A percentile compares a stretch with the other conserved stretches of the same genome.
phyloP scores from a whole-genome alignment of 2,797 vertebrate genomes.

The Tiaroga cobitis region DNA sequence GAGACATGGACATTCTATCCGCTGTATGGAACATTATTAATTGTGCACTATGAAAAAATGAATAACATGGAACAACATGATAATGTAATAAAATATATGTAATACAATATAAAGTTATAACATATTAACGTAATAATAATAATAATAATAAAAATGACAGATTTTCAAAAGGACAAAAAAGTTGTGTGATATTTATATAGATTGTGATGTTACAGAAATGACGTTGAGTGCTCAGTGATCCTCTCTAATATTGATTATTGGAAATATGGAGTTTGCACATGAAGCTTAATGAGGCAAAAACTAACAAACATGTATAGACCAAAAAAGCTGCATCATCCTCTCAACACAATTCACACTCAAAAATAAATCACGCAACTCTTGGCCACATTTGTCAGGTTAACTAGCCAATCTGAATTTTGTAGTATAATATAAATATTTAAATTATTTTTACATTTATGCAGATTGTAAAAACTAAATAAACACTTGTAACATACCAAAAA shows the following conservation, averaged over 20 bases:
- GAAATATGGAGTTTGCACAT: constrained; percentile 51
- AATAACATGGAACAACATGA: too few relatives aligned
- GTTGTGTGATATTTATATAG: background rate
- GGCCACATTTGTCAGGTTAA: background rate
- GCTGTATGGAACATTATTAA: too few relatives aligned
- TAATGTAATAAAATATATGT: too few relatives aligned
- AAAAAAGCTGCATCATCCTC: constrained; percentile 19
- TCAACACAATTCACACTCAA: background rate
- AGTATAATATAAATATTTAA: background rate
- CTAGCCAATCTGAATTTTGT: background rate
- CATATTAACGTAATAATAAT: too few relatives aligned
- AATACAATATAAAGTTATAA: too few relatives aligned
- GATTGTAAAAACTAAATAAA: background rate
- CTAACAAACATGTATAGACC: constrained; percentile 13
- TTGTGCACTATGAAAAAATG: too few relatives aligned
- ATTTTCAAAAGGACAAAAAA: background rate
- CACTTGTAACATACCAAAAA: background rate
- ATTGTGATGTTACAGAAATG: background rate
- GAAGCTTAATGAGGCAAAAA: constrained; percentile 29
- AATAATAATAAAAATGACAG: too few relatives aligned
- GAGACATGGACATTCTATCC: too few relatives aligned
- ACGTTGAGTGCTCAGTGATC: constrained; percentile 31
- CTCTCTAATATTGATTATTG: constrained; percentile 68
- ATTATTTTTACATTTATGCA: background rate
- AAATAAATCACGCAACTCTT: background rate